These are phyloP conservation scores for Decapterus maruadsi DNA, from an alignment of 2,797 vertebrate species.

Conservation along the genomic window DNA sequence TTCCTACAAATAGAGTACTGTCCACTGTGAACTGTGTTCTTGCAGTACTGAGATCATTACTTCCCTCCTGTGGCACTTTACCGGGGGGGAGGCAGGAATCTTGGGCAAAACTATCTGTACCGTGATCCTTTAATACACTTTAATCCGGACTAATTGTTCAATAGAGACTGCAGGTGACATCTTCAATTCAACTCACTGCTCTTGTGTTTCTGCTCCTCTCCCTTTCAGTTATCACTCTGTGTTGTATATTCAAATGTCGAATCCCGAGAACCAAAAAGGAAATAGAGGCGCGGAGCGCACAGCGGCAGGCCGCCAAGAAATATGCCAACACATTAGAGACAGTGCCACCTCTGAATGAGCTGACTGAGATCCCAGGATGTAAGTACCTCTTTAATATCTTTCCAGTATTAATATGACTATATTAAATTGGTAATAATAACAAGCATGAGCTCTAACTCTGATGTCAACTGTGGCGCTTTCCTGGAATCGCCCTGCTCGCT, in stretches of 20 bases:
- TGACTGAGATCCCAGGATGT: constrained; percentile 94
- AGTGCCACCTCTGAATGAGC: constrained; percentile 92
- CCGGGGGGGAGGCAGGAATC: background rate
- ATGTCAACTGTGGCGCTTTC: background rate
- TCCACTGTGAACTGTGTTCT: too few species aligned
- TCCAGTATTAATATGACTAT: background rate
- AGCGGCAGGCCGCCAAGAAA: constrained; percentile 93
- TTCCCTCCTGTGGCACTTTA: background rate
- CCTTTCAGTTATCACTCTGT: constrained; percentile 92
- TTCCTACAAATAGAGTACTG: too few species aligned
- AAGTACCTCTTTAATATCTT: constrained; percentile 47
- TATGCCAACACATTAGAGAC: constrained; percentile 96
- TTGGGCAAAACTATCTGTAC: background rate
- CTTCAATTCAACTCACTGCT: background rate
- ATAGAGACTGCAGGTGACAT: background rate
- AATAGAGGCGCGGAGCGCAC: constrained; percentile 93
- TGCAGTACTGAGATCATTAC: too few species aligned
- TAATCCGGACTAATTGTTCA: background rate
- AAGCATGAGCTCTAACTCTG: background rate
- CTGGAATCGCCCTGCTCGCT: background rate
- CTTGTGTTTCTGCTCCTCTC: background rate
- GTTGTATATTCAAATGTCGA: constrained; percentile 98
- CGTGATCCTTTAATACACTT: background rate
- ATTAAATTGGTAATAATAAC: background rate
- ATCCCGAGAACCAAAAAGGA: constrained; percentile 97